phyloP scores from a whole-genome alignment of 2,113 vertebrate species.

The Odontophorus gujanensis region DNA sequence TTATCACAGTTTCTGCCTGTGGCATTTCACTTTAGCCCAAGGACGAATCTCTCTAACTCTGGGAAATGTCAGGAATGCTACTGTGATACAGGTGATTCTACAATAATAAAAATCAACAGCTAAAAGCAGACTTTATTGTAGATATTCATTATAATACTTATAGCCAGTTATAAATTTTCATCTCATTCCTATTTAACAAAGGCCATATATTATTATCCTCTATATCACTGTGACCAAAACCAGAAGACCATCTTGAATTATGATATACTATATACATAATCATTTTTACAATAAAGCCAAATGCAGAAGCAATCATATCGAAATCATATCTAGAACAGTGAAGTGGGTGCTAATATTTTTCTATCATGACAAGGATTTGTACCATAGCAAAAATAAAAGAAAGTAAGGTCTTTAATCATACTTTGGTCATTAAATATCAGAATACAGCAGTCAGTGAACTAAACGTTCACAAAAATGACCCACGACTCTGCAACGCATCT shows the following conservation, averaged over 20 bases:
- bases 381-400: neutral
- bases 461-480: neutral
- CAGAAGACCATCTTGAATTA: constrained; percentile 25
- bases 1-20: constrained; percentile 52
- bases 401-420: neutral
- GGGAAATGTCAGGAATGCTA: constrained; percentile 54
- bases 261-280: constrained; percentile 10
- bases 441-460: neutral
- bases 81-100: constrained; percentile 51
- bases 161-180: constrained; percentile 42
- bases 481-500: neutral
- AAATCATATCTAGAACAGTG: neutral
- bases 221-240: constrained; percentile 21
- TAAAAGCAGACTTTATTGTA: constrained; percentile 61
- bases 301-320: neutral
- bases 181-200: constrained; percentile 29
- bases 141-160: constrained; percentile 47
- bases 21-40: constrained; percentile 57
- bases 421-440: neutral
- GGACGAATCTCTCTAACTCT: constrained; percentile 61
- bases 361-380: neutral
- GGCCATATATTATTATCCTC: neutral
- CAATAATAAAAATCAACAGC: constrained; percentile 71
- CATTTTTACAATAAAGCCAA: constrained; percentile 46
- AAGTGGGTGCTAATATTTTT: neutral